phyloP scores from a whole-genome alignment of 2,797 vertebrate species.

The Chromis chromis region DNA sequence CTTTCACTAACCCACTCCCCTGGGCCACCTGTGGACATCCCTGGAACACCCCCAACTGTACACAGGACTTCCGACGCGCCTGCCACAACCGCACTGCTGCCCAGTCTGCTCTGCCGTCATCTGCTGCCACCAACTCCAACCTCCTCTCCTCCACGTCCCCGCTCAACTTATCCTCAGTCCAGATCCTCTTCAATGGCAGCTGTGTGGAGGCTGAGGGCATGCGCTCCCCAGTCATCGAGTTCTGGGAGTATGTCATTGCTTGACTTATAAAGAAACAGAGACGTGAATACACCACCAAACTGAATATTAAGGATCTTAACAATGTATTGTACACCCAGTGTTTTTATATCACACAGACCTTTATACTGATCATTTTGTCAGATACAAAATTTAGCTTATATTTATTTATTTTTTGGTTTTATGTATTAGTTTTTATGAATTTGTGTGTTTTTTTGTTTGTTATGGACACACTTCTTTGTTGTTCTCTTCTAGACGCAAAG shows the following conservation, averaged over 20 bases:
- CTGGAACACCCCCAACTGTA: conserved; percentile 90
- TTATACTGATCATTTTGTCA: neutral
- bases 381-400: neutral
- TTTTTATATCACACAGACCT: neutral
- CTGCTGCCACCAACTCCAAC: conserved; percentile 60
- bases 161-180: conserved; percentile 71
- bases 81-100: conserved; percentile 80
- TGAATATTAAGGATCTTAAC: neutral
- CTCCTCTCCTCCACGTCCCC: conserved; percentile 58
- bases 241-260: conserved; percentile 87
- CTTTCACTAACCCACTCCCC: conserved; percentile 86
- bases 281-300: neutral
- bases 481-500: conserved; percentile 81
- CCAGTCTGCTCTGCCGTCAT: conserved; percentile 46
- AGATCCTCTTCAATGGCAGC: conserved; percentile 77
- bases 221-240: conserved; percentile 88
- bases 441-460: neutral
- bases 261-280: conserved; percentile 30
- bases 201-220: conserved; percentile 82
- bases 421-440: neutral
- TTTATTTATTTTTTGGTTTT: neutral
- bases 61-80: conserved; percentile 83
- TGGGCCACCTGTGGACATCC: conserved; percentile 88
- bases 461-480: conserved; percentile 7
- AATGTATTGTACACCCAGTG: neutral